phyloP scores from a whole-genome alignment of 2,888 invertebrate genomes.

The Rhamphomyia laevipes region DNA sequence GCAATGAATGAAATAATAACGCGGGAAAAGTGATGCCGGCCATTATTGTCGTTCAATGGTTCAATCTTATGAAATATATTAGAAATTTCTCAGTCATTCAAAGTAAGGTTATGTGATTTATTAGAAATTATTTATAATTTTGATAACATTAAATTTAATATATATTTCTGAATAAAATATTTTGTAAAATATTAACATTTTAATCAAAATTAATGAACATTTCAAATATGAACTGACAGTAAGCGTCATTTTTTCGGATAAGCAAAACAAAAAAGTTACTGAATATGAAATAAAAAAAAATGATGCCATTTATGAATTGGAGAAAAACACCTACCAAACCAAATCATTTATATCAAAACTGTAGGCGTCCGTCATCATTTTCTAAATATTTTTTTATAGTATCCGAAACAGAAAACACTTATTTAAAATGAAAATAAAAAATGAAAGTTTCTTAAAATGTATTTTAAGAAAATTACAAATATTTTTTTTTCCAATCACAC shows the following conservation, averaged over 20 bases:
- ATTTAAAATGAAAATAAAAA: no score
- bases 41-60: neutral
- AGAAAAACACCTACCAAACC: constrained; percentile 1
- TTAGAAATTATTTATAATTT: neutral
- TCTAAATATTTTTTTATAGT: neutral
- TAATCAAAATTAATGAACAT: neutral
- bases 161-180: neutral
- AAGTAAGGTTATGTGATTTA: neutral
- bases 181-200: neutral
- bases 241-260: no score
- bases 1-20: neutral
- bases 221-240: neutral
- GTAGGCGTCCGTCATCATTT: neutral
- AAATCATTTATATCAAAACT: neutral
- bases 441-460: no score
- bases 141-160: neutral
- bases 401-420: no score
- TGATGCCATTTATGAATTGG: neutral
- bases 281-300: neutral
- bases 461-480: no score
- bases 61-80: neutral
- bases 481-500: no score
- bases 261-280: no score
- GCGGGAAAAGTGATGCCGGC: neutral
- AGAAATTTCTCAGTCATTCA: neutral